phyloP scores from a whole-genome alignment of 2,113 vertebrate genomes.

The Athene noctua region DNA sequence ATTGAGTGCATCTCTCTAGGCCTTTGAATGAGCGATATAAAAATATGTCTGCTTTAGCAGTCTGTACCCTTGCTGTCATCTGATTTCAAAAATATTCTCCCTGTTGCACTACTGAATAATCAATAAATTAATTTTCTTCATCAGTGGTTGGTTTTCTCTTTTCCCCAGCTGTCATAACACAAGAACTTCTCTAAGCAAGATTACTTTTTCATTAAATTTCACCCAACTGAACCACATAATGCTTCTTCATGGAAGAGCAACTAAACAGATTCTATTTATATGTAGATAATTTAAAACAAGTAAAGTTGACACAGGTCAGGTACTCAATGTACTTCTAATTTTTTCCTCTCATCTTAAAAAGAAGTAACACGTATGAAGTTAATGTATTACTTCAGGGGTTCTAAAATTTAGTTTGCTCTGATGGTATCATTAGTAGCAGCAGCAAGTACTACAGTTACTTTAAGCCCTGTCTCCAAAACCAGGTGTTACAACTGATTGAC shows the following conservation, averaged over 20 bases:
- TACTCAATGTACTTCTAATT: neutral
- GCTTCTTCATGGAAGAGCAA: neutral
- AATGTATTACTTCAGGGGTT: neutral
- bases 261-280: neutral
- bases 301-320: neutral
- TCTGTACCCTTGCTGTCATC: neutral
- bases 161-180: neutral
- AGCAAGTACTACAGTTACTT: neutral
- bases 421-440: neutral
- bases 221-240: neutral
- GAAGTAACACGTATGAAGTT: neutral
- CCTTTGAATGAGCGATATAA: neutral
- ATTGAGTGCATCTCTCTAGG: neutral
- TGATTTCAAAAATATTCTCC: neutral
- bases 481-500: neutral
- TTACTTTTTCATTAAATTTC: neutral
- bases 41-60: neutral
- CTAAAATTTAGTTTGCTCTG: neutral
- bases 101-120: neutral
- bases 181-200: neutral
- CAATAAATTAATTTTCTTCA: conserved; percentile 24
- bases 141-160: neutral
- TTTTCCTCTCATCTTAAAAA: neutral
- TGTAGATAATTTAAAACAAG: neutral
- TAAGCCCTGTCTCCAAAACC: neutral